Percentiles rank a stretch among this genome's conserved stretches.
Evolutionary conservation across 2,797 vertebrate species (phyloP).

Genomic region (Scleropages formosus): DNA sequence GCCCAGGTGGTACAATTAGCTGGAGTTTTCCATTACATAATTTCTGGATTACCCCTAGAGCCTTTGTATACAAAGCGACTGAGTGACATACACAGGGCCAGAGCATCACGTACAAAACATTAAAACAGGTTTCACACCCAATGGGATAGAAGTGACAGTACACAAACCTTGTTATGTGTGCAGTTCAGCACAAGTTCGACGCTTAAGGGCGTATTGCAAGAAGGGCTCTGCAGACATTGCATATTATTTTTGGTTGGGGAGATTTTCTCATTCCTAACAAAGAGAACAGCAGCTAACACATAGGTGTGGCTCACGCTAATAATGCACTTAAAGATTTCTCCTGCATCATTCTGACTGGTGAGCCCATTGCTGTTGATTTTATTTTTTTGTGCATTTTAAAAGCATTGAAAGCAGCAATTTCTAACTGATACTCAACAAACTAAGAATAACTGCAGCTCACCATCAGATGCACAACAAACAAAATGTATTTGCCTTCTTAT

Average conservation of each 20-base stretch:
- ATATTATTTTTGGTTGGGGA: conserved; percentile 42
- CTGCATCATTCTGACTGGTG: background rate
- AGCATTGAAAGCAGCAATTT: background rate
- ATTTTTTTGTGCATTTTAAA: no score
- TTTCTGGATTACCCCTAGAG: conserved; percentile 56
- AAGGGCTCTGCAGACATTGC: conserved; percentile 30
- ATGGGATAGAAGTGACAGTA: conserved; percentile 6
- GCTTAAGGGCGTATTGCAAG: conserved; percentile 41
- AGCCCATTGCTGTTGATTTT: no score
- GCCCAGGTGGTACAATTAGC: conserved; percentile 70
- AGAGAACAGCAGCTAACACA: conserved; percentile 46
- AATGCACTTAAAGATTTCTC: conserved; percentile 14
- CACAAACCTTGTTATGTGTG: conserved; percentile 1
- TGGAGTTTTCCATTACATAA: conserved; percentile 65
- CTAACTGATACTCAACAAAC: background rate
- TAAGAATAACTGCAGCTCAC: background rate
- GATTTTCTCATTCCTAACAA: conserved; percentile 47
- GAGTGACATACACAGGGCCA: conserved; percentile 39
- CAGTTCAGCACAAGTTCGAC: background rate
- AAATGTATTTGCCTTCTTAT: background rate
- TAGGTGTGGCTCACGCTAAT: conserved; percentile 32
- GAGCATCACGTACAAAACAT: conserved; percentile 37
- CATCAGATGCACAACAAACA: background rate
- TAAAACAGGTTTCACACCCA: conserved; percentile 16
- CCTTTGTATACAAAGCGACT: conserved; percentile 58